Conservation (phyloP, 1,140 invertebrate species). For the Euura lappo region DNA sequence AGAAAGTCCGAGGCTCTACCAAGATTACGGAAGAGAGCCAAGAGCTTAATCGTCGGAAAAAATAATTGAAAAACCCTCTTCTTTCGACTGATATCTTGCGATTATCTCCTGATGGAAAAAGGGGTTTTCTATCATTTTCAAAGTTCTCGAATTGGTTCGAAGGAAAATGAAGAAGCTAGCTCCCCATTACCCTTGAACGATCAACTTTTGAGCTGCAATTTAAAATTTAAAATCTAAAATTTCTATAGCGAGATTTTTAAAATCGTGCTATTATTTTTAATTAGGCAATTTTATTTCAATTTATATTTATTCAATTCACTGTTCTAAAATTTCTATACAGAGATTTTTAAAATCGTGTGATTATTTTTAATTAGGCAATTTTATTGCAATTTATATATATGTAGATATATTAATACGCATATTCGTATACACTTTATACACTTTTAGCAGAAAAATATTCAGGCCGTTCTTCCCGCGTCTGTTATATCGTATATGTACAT, state of each 20-base stretch:
- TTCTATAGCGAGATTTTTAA: too few species aligned
- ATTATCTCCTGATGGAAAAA: constrained; percentile 48
- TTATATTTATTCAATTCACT: constrained; percentile 10
- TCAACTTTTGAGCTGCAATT: too few species aligned
- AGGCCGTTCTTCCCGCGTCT: too few species aligned
- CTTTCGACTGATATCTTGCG: constrained; percentile 20
- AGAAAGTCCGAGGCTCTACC: constrained; percentile 55
- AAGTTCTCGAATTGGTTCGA: constrained; percentile 19
- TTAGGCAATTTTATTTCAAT: constrained; percentile 19
- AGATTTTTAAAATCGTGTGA: not conserved
- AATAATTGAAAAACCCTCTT: not conserved
- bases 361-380: not conserved
- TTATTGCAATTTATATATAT: not conserved
- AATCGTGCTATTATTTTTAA: too few species aligned
- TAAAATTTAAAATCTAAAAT: too few species aligned
- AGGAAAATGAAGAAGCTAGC: constrained; percentile 15
- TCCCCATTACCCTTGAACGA: too few species aligned
- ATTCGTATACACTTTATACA: too few species aligned
- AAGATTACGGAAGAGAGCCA: constrained; percentile 49
- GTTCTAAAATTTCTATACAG: not conserved
- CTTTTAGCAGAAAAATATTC: too few species aligned
- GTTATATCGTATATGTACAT: too few species aligned
- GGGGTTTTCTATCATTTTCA: too few species aligned
- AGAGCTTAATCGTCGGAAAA: constrained; percentile 28
- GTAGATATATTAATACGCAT: not conserved